Evolutionary conservation across 2,888 invertebrate genomes (phyloP).

Genomic region (Hyposoter didymator): DNA sequence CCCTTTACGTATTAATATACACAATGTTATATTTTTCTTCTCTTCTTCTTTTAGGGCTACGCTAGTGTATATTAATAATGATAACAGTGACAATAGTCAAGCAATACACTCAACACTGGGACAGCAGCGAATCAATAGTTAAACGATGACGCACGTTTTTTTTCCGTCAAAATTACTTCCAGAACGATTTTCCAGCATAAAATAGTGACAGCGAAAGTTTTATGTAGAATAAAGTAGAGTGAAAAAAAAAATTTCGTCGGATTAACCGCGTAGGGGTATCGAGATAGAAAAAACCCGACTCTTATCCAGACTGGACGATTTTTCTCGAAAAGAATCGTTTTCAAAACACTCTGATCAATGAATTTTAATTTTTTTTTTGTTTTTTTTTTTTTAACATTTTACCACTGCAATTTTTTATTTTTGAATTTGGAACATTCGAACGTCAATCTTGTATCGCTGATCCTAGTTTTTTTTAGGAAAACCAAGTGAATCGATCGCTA

Average conservation of each 20-base stretch:
- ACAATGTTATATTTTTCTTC: slow-evolving; percentile 42
- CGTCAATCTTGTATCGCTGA: neutral
- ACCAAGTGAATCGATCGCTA: neutral
- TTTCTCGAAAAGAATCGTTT: neutral
- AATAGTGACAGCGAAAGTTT: slow-evolving; percentile 26
- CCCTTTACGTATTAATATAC: slow-evolving; percentile 55
- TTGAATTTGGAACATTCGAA: neutral
- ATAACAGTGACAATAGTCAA: slow-evolving; percentile 65
- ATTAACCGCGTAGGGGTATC: neutral
- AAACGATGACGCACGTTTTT: slow-evolving; percentile 53
- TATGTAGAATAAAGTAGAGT: slow-evolving; percentile 10
- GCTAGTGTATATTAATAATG: slow-evolving; percentile 62
- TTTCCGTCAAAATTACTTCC: slow-evolving; percentile 28
- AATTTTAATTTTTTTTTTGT: neutral
- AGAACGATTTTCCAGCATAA: slow-evolving; percentile 45
- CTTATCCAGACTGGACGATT: neutral
- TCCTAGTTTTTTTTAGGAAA: neutral
- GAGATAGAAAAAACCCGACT: neutral
- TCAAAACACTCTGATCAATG: neutral
- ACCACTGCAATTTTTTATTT: neutral
- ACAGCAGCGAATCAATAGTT: slow-evolving; percentile 67
- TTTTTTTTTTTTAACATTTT: neutral
- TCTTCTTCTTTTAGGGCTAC: slow-evolving; percentile 41
- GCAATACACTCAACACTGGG: slow-evolving; percentile 70
- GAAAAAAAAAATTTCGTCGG: neutral